A percentile compares a stretch with the other conserved stretches of the same genome.
Evolutionary conservation across 2,888 invertebrate species (phyloP).

Genomic region (Pyrrhosoma nymphula): DNA sequence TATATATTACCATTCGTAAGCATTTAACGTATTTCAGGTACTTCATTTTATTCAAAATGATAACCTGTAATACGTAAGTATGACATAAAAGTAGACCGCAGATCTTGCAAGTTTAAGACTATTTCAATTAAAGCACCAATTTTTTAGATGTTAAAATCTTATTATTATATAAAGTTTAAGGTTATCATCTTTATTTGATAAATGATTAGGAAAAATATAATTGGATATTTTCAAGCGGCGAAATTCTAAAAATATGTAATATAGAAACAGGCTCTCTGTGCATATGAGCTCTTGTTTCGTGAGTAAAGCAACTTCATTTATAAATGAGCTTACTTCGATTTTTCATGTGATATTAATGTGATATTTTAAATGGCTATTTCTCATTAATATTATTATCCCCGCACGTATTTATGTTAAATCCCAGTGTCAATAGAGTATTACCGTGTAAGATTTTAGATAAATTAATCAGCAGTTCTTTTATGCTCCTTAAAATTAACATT

Average conservation of each 20-base stretch:
- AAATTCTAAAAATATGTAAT: conserved; percentile 36
- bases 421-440: neutral
- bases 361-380: neutral
- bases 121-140: conserved; percentile 18
- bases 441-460: neutral
- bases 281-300: conserved; percentile 30
- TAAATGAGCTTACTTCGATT: conserved; percentile 23
- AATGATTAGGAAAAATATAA: conserved; percentile 33
- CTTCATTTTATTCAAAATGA: neutral
- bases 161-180: conserved; percentile 8
- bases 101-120: neutral
- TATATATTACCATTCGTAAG: neutral
- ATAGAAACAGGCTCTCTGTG: conserved; percentile 32
- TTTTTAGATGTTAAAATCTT: conserved; percentile 27
- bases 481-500: too few relatives aligned
- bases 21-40: neutral
- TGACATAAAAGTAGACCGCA: neutral
- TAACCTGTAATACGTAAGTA: neutral
- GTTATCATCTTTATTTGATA: neutral
- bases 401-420: neutral
- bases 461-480: neutral
- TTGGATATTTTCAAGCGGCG: conserved; percentile 39
- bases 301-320: neutral
- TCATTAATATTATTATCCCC: neutral
- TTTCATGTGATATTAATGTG: conserved; percentile 28